A percentile compares a stretch with the other conserved stretches of the same genome.
These are phyloP conservation scores for Kryptopterus vitreolus DNA, from an alignment of 2,797 vertebrate genomes.

Conservation along the genomic window DNA sequence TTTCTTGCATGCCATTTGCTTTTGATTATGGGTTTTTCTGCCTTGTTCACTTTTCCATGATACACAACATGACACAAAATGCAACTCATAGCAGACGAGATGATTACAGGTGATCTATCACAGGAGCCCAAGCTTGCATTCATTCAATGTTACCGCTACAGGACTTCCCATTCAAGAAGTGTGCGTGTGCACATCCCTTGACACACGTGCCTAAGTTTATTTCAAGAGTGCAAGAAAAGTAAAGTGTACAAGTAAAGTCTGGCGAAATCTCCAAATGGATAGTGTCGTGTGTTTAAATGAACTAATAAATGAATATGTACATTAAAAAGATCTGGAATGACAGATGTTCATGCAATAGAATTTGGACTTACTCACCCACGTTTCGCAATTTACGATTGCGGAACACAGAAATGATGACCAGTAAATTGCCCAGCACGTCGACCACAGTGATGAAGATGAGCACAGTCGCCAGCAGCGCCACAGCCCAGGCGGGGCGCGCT, in stretches of 20 bases:
- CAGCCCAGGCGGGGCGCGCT: conserved; percentile 67
- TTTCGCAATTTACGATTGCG: conserved; percentile 77
- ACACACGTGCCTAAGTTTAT: neutral
- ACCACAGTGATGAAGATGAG: conserved; percentile 75
- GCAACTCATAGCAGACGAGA: neutral
- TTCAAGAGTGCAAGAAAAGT: neutral
- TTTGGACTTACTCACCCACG: conserved; percentile 69
- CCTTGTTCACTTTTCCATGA: neutral
- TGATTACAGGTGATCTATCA: neutral
- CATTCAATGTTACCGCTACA: neutral
- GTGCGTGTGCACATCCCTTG: neutral
- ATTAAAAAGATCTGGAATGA: neutral
- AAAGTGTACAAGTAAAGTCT: too few relatives aligned
- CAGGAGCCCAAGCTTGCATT: neutral
- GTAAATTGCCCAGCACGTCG: conserved; percentile 74
- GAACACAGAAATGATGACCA: conserved; percentile 75
- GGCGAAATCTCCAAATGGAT: too few relatives aligned
- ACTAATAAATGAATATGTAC: too few relatives aligned
- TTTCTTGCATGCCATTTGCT: too few relatives aligned
- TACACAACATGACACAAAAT: neutral
- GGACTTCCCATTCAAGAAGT: neutral
- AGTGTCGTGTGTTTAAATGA: neutral
- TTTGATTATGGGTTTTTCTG: too few relatives aligned
- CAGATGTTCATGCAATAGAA: neutral
- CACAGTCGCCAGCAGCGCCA: conserved; percentile 69